Evolutionary conservation across 2,888 invertebrate species (phyloP).

Genomic region (Furcula furcula): DNA sequence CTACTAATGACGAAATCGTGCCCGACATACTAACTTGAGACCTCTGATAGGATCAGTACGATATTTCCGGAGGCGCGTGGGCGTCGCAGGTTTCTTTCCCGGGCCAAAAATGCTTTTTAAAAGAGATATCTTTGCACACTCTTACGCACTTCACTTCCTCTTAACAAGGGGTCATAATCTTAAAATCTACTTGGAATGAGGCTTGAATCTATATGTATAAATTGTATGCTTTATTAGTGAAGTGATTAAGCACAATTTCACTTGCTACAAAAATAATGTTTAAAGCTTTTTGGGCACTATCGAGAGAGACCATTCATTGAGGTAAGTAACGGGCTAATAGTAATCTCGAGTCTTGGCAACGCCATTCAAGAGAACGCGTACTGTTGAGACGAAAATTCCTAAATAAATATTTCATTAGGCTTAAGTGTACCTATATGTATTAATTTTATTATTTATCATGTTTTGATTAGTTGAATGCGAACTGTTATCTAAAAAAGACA

Average conservation of each 20-base stretch:
- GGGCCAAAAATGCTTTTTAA: slow-evolving; percentile 40
- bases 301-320: slow-evolving; percentile 72
- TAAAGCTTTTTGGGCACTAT: slow-evolving; percentile 57
- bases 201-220: slow-evolving; percentile 21
- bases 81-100: slow-evolving; percentile 56
- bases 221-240: slow-evolving; percentile 37
- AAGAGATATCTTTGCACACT: slow-evolving; percentile 61
- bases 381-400: slow-evolving; percentile 39
- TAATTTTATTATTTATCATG: no score
- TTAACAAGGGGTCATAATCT: slow-evolving; percentile 48
- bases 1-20: slow-evolving; percentile 76
- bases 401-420: not conserved
- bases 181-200: slow-evolving; percentile 45
- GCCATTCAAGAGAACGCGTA: slow-evolving; percentile 71
- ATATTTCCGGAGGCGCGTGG: slow-evolving; percentile 72
- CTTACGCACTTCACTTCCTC: slow-evolving; percentile 55
- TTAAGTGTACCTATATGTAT: no score
- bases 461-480: no score
- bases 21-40: slow-evolving; percentile 53
- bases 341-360: slow-evolving; percentile 67
- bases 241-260: slow-evolving; percentile 39
- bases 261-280: slow-evolving; percentile 32
- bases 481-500: no score
- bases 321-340: slow-evolving; percentile 78
- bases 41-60: slow-evolving; percentile 63